Evolutionary conservation across 2,797 vertebrate species (phyloP).

Genomic region (Sebastes taczanowskii): DNA sequence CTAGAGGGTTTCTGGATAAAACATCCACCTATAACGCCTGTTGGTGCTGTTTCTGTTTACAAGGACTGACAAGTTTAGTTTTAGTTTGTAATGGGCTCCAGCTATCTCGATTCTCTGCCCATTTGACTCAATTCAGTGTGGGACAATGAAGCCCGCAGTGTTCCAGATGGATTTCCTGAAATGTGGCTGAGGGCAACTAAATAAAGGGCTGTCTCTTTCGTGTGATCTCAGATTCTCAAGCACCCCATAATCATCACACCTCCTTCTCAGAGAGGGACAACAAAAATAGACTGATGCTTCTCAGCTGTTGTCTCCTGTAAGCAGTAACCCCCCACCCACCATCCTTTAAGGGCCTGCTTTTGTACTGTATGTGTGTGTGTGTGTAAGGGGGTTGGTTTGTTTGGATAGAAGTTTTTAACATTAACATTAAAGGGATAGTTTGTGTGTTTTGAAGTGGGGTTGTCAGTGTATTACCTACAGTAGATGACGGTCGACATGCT

Average conservation of each 20-base stretch:
- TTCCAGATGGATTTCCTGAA: background rate
- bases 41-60: background rate
- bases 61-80: background rate
- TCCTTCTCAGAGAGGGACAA: conserved; percentile 43
- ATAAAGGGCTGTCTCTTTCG: conserved; percentile 3
- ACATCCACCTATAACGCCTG: background rate
- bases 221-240: conserved; percentile 32
- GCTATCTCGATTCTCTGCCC: background rate
- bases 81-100: background rate
- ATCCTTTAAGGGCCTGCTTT: background rate
- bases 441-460: too few species aligned
- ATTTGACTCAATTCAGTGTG: background rate
- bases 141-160: background rate
- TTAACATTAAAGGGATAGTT: background rate
- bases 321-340: conserved; percentile 16
- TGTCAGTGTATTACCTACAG: too few species aligned
- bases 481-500: too few species aligned
- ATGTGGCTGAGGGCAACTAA: conserved; percentile 8
- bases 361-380: conserved; percentile 1
- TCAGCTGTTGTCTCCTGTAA: conserved; percentile 70
- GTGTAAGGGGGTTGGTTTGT: background rate
- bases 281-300: conserved; percentile 66
- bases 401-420: background rate
- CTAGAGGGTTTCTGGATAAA: background rate
- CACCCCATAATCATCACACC: conserved; percentile 37